These are phyloP conservation scores for Sesamia nonagrioides DNA, from an alignment of 1,140 invertebrate genomes.

Conservation along the genomic window DNA sequence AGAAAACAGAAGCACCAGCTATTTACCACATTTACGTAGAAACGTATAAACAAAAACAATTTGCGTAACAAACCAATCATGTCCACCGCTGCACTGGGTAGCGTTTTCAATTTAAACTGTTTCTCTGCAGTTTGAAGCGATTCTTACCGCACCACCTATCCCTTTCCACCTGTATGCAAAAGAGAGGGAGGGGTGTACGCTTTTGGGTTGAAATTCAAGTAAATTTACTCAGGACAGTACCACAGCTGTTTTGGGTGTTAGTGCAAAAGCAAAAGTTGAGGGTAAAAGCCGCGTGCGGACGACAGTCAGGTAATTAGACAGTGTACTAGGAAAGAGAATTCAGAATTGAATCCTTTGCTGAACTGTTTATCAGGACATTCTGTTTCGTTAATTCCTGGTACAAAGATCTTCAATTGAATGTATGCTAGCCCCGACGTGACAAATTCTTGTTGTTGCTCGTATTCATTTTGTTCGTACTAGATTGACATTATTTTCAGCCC, in stretches of 20 bases:
- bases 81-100: conserved; percentile 37
- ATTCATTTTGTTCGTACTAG: no score
- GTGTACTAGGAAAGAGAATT: conserved; percentile 49
- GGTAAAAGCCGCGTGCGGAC: conserved; percentile 52
- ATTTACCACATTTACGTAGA: conserved; percentile 29
- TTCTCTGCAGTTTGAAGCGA: conserved; percentile 28
- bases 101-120: conserved; percentile 55
- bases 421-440: not conserved
- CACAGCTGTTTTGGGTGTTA: conserved; percentile 44
- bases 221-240: conserved; percentile 46
- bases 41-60: conserved; percentile 43
- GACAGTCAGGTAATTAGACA: conserved; percentile 59
- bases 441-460: not conserved
- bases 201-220: conserved; percentile 49
- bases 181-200: conserved; percentile 26
- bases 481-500: no score
- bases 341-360: conserved; percentile 61
- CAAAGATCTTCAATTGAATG: not conserved
- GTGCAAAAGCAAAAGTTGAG: conserved; percentile 58
- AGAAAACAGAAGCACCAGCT: conserved; percentile 15
- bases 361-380: conserved; percentile 32
- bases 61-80: conserved; percentile 51
- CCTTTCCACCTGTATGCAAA: conserved; percentile 13
- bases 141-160: conserved; percentile 34
- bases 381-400: conserved; percentile 4